Base-by-base conservation (phyloP, 2,888 invertebrate species). In the Myopa tessellatipennis region DNA sequence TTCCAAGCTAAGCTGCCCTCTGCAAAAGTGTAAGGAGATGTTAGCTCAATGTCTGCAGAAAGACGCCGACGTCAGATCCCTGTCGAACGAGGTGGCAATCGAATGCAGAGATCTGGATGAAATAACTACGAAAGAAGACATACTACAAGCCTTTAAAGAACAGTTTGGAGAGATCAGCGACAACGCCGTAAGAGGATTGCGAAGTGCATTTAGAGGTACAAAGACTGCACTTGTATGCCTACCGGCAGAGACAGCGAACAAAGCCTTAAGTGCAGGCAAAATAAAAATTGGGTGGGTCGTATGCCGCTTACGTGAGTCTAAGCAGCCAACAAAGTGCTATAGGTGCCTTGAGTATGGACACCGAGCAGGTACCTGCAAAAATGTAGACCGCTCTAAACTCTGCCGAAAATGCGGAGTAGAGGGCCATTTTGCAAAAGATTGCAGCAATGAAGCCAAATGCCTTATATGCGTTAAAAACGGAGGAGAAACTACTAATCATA, bases 241-340 rank as follows among this genome's bases (percentile, higher is more conserved):
- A 14, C 60, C 16, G 5, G 16, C n/a, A 18, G 18, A 10, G 16
- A 60, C 18, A 16, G 60, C 60, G 12, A 60, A 7, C 16, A 58
- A 58, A 18, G n/a, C 18, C 10, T 10, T 58, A 58, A 16, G 16
- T 16, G 10, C 60, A 16, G 16, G 40, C 1, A 65, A 65, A 65
- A 65, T 65, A 14, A 65, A 65, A 65, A 26, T 65, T 26, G 65
- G 40, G 12, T 65, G 65, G 65, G 65, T 65, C 26, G 65, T 65
- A 14, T 26, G 65, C 40, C 65, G 65, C 26, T 8, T 65, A 14
- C 65, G 65, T 16, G 40, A 26, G 18, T 14, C 16, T 5, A 65
- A 34, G 40, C 65, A 38, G 36, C 65, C 40, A 16, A n/a, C 16
- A 26, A 65, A 26, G 65, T 65, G 65, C 34, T 65, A n/a, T 18